A percentile compares a stretch with the other conserved stretches of the same genome.
phyloP scores from a whole-genome alignment of 2,888 invertebrate species.

The Pseudococcus viburni region DNA sequence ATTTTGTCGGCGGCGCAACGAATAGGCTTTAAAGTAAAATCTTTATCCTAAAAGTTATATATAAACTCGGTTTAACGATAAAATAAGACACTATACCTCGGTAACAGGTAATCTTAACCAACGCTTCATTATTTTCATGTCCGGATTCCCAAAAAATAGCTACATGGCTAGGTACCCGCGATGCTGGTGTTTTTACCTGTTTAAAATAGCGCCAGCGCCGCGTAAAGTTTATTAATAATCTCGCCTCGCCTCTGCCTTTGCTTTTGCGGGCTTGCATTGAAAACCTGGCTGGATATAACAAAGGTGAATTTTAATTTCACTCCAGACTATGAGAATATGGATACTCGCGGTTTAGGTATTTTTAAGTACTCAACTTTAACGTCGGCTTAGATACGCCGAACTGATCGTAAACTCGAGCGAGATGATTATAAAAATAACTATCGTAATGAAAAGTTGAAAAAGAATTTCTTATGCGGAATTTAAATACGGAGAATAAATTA shows the following conservation, averaged over 20 bases:
- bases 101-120: constrained; percentile 53
- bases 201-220: constrained; percentile 1
- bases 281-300: background rate
- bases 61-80: constrained; percentile 50
- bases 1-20: background rate
- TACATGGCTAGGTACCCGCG: background rate
- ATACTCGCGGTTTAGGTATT: background rate
- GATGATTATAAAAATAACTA: constrained; percentile 37
- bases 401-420: constrained; percentile 21
- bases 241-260: background rate
- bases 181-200: constrained; percentile 34
- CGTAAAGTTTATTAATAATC: constrained; percentile 36
- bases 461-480: background rate
- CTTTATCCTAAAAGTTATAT: constrained; percentile 52
- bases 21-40: constrained; percentile 47
- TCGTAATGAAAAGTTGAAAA: constrained; percentile 28
- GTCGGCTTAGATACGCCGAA: background rate
- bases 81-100: constrained; percentile 31
- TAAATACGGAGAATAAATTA: constrained; percentile 19
- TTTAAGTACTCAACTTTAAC: constrained; percentile 34
- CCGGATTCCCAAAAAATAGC: constrained; percentile 47
- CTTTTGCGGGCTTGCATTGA: background rate
- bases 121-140: constrained; percentile 55
- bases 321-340: background rate
- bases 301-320: constrained; percentile 40